phyloP scores from a whole-genome alignment of 2,888 invertebrate species.

The Folsomia manolachei region DNA sequence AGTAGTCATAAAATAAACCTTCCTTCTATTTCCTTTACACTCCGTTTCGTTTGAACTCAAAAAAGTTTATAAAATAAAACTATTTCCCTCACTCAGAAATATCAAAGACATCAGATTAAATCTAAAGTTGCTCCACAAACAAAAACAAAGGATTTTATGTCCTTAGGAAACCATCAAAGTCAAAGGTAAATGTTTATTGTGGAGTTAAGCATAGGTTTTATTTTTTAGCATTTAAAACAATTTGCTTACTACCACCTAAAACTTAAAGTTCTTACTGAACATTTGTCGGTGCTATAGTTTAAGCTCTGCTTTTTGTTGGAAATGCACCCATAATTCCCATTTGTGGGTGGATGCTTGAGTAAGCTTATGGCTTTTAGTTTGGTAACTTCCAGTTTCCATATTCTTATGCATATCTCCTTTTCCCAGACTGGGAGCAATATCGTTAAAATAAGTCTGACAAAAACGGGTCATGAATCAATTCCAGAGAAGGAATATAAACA shows the following conservation, averaged over 20 bases:
- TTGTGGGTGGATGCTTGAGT: not conserved
- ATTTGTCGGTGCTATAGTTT: not conserved
- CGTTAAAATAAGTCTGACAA: constrained; percentile 14
- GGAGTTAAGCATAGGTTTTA: not conserved
- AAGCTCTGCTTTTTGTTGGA: not conserved
- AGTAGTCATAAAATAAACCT: too few species aligned
- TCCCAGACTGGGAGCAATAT: not conserved
- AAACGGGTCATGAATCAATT: constrained; percentile 17
- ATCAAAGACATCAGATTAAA: too few species aligned
- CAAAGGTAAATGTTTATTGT: not conserved
- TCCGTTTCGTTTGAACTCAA: too few species aligned
- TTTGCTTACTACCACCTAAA: not conserved
- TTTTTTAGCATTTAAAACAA: not conserved
- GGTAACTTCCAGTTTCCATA: too few species aligned
- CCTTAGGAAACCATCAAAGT: not conserved
- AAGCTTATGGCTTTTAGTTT: too few species aligned
- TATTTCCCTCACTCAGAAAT: too few species aligned
- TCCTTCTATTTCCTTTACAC: too few species aligned
- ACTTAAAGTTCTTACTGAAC: not conserved
- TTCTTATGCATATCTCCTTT: too few species aligned
- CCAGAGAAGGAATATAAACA: constrained; percentile 6
- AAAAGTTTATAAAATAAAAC: too few species aligned
- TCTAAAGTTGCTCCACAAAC: not conserved
- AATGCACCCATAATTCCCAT: not conserved
- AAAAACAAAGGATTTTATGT: not conserved